Base-by-base conservation (phyloP, 2,888 invertebrate genomes). In the Drosophila barbarae region DNA sequence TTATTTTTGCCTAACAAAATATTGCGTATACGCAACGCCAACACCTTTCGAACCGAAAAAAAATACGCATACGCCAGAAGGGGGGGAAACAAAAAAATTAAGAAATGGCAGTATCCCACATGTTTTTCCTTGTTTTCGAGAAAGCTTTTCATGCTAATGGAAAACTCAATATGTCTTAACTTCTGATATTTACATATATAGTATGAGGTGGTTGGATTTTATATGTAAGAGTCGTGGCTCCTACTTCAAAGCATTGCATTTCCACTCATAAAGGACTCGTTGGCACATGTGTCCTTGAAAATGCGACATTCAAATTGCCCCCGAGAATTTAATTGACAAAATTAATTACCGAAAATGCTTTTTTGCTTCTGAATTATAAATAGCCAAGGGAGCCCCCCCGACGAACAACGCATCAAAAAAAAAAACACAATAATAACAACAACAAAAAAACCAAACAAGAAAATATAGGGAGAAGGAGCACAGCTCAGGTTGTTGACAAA, bases 71-170 rank as follows among this genome's bases (percentile, higher is more conserved):
- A 35, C n/a, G 49, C n/a, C 30, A 18, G 18, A 18, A 18, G 18
- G 28, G 10, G 15, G 18, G 5, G 1, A 2, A 3, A 23, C 30
- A 2, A 39, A 47, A 34, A 35, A 46, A 64, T 21, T 26, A 26
- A 57, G 46, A 44, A 44, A 51, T 41, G 54, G 51, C 42, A 50
- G 49, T 71, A 41, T 78, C 78, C 76, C 76, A 78, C 78, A 73
- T 76, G 73, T 71, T 69, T 51, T 61, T 21, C 34, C 46, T 30
- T 65, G 50, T 50, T 57, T 39, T 46, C n/a, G 18, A 64, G 67
- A 81, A 71, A 77, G 75, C 70, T 75, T 75, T 79, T 77, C 69
- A 78, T 65, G 69, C 66, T 81, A 79, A 79, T 79, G 77, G 79
- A 78, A 81, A 78, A 77, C 65, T 72, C 77, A 77, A 72, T 74